A percentile compares a stretch with the other conserved stretches of the same genome.
These are phyloP conservation scores for Ctenomys sociabilis DNA, from an alignment of 2,113 vertebrate species.

Conservation along the genomic window DNA sequence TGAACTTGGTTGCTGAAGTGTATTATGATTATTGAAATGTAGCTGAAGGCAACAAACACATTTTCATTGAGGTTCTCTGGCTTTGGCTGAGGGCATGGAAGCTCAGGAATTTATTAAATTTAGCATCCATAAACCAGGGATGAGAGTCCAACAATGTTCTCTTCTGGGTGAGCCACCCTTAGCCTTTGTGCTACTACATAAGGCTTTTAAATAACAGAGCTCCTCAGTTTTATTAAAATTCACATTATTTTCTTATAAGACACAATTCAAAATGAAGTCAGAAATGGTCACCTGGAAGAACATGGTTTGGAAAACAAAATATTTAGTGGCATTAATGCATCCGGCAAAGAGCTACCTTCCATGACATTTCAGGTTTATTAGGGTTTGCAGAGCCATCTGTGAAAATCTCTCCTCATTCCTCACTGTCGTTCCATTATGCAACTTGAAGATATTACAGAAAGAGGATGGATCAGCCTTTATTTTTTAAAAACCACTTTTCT, in stretches of 20 bases:
- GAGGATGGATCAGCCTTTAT: conserved; percentile 40
- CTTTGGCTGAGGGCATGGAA: not conserved
- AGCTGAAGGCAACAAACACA: not conserved
- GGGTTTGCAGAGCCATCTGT: conserved; percentile 31
- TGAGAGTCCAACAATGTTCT: too few relatives aligned
- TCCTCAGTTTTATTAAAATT: not conserved
- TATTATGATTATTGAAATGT: not conserved
- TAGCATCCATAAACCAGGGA: not conserved
- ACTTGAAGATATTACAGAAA: conserved; percentile 53
- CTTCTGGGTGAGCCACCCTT: not conserved
- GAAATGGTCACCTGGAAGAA: not conserved
- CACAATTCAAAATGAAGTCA: not conserved
- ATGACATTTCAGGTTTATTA: conserved; percentile 51
- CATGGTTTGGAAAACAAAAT: not conserved
- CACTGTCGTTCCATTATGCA: conserved; percentile 32
- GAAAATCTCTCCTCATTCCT: conserved; percentile 17
- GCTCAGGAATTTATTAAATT: not conserved
- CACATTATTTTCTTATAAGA: not conserved
- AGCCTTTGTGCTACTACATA: not conserved
- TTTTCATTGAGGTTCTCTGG: not conserved
- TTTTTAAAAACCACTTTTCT: conserved; percentile 57
- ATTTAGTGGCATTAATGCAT: conserved; percentile 44
- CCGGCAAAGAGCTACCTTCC: conserved; percentile 30
- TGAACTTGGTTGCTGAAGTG: not conserved
- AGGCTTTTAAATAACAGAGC: not conserved